A percentile compares a stretch with the other conserved stretches of the same genome.
Evolutionary conservation across 2,797 vertebrate species (phyloP).

Genomic region (Lutjanus campechanus): DNA sequence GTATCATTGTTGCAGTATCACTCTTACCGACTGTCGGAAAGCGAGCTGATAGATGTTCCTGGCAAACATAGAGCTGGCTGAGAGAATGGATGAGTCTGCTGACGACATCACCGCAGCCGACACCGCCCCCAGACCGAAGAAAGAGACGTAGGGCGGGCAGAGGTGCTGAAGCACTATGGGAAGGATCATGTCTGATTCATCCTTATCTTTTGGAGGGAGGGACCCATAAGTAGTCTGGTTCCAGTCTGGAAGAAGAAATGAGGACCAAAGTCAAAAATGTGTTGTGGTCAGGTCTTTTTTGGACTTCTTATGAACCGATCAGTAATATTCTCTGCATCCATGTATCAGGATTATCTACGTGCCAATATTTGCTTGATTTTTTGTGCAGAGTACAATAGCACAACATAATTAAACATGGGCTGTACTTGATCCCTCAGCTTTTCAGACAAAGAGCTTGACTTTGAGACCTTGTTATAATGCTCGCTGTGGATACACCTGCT

Average conservation of each 20-base stretch:
- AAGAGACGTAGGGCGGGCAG: constrained; percentile 94
- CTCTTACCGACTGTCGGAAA: constrained; percentile 95
- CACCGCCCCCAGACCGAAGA: constrained; percentile 96
- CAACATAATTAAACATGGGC: constrained; percentile 8
- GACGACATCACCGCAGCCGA: constrained; percentile 99
- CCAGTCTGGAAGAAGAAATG: constrained; percentile 88
- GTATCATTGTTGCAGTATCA: not conserved
- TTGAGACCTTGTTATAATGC: constrained; percentile 17
- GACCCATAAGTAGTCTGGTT: constrained; percentile 92
- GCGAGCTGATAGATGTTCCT: constrained; percentile 97
- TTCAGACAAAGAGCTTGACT: constrained; percentile 17
- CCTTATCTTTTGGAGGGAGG: constrained; percentile 87
- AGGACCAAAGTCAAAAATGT: not conserved
- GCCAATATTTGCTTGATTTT: too few species aligned
- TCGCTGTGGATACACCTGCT: constrained; percentile 29
- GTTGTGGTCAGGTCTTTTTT: not conserved
- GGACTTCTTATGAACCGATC: not conserved
- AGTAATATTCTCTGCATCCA: not conserved
- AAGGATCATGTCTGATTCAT: constrained; percentile 96
- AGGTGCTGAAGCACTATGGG: constrained; percentile 97
- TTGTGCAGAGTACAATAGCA: not conserved
- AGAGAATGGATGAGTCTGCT: constrained; percentile 97
- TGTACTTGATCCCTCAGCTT: constrained; percentile 22
- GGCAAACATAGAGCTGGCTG: constrained; percentile 98
- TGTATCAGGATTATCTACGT: not conserved